phyloP scores from a whole-genome alignment of 2,797 vertebrate species.

The Trematomus bernacchii region DNA sequence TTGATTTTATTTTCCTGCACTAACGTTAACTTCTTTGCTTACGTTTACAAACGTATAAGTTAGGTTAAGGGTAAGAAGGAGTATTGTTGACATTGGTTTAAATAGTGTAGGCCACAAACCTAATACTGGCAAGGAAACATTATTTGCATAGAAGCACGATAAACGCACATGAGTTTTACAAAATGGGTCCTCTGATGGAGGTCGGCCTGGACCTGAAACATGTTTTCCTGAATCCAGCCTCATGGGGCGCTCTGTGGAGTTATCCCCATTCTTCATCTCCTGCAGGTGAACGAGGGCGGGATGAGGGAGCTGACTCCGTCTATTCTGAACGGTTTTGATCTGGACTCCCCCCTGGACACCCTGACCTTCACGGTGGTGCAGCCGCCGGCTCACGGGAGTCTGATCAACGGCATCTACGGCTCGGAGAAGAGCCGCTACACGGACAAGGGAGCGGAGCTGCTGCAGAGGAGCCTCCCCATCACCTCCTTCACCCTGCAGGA shows the following conservation, averaged over 20 bases:
- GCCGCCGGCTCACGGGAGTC: slow-evolving; percentile 68
- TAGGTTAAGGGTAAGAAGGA: no score
- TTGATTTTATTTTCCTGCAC: no score
- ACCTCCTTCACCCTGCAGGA: slow-evolving; percentile 79
- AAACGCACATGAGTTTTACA: no score
- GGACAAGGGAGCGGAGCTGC: slow-evolving; percentile 60
- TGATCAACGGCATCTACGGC: slow-evolving; percentile 72
- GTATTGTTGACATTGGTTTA: no score
- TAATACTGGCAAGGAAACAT: no score
- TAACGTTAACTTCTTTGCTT: no score
- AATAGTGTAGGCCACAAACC: no score
- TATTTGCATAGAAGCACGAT: no score
- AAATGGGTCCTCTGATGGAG: no score
- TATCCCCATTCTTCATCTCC: not conserved
- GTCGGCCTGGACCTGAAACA: no score
- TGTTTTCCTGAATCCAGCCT: not conserved
- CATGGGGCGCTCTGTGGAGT: not conserved
- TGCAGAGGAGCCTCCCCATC: slow-evolving; percentile 60
- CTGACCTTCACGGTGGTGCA: slow-evolving; percentile 71
- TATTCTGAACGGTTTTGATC: slow-evolving; percentile 68
- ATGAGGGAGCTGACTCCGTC: slow-evolving; percentile 63
- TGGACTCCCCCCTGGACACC: slow-evolving; percentile 61
- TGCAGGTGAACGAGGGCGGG: slow-evolving; percentile 80
- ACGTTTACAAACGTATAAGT: no score
- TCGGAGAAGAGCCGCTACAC: slow-evolving; percentile 46